phyloP scores from a whole-genome alignment of 64 coral and sea anemone genomes.

The Catalaphyllia jardinei region DNA sequence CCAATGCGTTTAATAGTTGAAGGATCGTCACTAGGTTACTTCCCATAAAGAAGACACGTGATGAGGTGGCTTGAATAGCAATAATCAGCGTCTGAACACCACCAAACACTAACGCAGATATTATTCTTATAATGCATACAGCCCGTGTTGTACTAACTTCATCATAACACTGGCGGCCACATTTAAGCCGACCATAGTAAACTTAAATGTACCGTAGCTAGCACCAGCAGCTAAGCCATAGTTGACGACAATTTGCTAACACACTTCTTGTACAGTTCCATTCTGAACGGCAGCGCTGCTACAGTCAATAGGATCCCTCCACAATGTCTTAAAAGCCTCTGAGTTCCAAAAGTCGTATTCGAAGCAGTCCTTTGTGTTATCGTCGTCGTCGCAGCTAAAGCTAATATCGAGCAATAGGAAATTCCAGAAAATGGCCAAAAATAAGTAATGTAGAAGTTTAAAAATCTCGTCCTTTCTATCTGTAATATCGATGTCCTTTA shows the following conservation, averaged over 20 bases:
- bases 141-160: neutral
- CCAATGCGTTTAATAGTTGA: neutral
- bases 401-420: neutral
- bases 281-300: neutral
- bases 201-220: too few species aligned
- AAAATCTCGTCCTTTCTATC: too few species aligned
- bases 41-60: too few species aligned
- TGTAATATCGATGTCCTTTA: neutral
- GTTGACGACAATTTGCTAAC: constrained; percentile 1
- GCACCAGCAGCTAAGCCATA: too few species aligned
- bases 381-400: neutral
- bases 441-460: too few species aligned
- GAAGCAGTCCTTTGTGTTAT: neutral
- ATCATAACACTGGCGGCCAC: neutral
- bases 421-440: too few species aligned
- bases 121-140: neutral
- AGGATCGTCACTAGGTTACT: too few species aligned
- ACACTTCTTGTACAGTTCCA: neutral
- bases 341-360: too few species aligned
- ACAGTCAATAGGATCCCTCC: neutral
- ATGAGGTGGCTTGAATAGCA: neutral
- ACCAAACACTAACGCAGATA: neutral
- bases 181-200: neutral
- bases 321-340: neutral
- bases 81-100: neutral